phyloP scores from a whole-genome alignment of 2,113 vertebrate species.

The Nerophis lumbriciformis region DNA sequence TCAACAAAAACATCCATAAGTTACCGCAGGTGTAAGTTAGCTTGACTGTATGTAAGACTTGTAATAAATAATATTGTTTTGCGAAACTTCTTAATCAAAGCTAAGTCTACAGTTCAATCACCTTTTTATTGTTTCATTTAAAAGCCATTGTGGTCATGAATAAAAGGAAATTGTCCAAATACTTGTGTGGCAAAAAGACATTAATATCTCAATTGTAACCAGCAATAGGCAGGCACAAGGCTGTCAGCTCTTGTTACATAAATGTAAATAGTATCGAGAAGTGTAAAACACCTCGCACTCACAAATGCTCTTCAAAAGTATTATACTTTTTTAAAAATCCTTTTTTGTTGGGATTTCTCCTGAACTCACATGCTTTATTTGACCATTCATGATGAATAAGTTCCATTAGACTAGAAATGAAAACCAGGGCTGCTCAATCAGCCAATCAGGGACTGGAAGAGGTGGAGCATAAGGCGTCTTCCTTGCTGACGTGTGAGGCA shows the following conservation, averaged over 20 bases:
- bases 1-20: too few relatives aligned
- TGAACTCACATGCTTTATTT: slow-evolving; percentile 27
- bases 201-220: slow-evolving; percentile 67
- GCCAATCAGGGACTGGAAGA: slow-evolving; percentile 64
- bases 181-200: slow-evolving; percentile 12
- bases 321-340: slow-evolving; percentile 58
- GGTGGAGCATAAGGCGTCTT: slow-evolving; percentile 57
- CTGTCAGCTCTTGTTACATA: slow-evolving; percentile 48
- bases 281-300: slow-evolving; percentile 45
- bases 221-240: slow-evolving; percentile 57
- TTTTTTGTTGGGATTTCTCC: slow-evolving; percentile 54
- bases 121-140: background rate
- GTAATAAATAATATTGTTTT: background rate
- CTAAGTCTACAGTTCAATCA: background rate
- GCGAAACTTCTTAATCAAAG: background rate
- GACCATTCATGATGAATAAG: background rate
- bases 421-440: slow-evolving; percentile 43
- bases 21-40: too few relatives aligned
- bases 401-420: background rate
- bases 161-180: background rate
- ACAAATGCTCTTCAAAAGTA: slow-evolving; percentile 51
- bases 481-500: slow-evolving; percentile 56
- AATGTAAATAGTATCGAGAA: slow-evolving; percentile 62
- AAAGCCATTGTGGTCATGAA: too few relatives aligned
- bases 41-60: too few relatives aligned